Evolutionary conservation across 1,140 invertebrate genomes (phyloP).

Genomic region (Chelonus insularis): DNA sequence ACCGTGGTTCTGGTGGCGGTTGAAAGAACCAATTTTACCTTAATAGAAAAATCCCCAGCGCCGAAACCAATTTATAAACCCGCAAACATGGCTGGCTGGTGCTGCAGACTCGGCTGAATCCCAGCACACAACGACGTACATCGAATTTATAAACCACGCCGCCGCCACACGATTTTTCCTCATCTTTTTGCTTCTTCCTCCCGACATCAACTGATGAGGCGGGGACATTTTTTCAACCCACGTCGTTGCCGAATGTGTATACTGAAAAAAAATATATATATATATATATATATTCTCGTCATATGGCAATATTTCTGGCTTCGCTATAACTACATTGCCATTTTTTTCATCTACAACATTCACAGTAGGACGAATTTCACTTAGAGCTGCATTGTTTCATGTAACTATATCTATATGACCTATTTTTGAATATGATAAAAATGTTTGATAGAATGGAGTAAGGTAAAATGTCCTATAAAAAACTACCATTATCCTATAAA

Average conservation of each 20-base stretch:
- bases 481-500: no score
- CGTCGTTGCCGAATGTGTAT: not conserved
- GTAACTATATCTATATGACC: no score
- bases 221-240: not conserved
- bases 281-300: no score
- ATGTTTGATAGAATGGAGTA: no score
- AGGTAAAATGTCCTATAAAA: no score
- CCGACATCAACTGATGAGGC: not conserved
- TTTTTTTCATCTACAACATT: no score
- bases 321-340: no score
- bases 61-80: conserved; percentile 61
- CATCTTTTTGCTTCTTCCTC: not conserved
- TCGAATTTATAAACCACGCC: conserved; percentile 48
- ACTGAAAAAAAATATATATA: not conserved
- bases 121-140: conserved; percentile 42
- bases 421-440: no score
- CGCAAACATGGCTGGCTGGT: conserved; percentile 58
- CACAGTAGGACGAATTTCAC: no score
- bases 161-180: conserved; percentile 32
- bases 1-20: conserved; percentile 51
- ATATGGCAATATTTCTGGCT: no score
- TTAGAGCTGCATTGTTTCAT: no score
- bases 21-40: conserved; percentile 62
- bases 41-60: conserved; percentile 62
- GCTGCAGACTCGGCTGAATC: conserved; percentile 31